These are phyloP conservation scores for Bostrychus sinensis DNA, from an alignment of 2,113 vertebrate species.

Conservation along the genomic window DNA sequence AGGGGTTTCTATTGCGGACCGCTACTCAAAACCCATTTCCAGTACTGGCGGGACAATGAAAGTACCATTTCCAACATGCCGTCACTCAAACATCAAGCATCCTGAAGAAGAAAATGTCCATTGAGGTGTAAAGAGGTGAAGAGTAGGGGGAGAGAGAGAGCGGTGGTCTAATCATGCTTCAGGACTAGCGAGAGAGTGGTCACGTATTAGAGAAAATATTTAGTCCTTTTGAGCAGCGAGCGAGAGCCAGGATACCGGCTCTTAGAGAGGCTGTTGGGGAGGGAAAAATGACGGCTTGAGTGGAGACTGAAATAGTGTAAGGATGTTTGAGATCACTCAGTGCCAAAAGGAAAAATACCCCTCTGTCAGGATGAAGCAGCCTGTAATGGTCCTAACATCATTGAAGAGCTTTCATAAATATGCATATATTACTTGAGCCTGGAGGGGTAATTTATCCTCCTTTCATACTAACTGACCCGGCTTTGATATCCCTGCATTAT, in stretches of 20 bases:
- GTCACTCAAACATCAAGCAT: constrained; percentile 71
- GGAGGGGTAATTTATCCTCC: constrained; percentile 65
- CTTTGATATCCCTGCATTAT: constrained; percentile 67
- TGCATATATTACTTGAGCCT: constrained; percentile 67
- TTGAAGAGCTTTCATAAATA: constrained; percentile 72
- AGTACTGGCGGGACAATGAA: constrained; percentile 68
- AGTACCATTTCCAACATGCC: constrained; percentile 64
- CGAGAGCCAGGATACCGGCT: constrained; percentile 82
- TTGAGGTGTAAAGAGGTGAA: constrained; percentile 57
- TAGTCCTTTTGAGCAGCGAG: constrained; percentile 86
- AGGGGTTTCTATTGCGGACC: constrained; percentile 61
- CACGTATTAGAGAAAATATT: constrained; percentile 77
- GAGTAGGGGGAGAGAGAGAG: constrained; percentile 35
- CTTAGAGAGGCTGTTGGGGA: constrained; percentile 78
- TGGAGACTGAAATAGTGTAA: constrained; percentile 70
- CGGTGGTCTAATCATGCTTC: constrained; percentile 79
- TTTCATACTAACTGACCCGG: constrained; percentile 64
- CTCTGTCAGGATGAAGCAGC: constrained; percentile 82
- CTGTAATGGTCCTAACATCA: constrained; percentile 69
- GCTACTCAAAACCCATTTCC: constrained; percentile 80
- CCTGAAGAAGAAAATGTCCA: constrained; percentile 74
- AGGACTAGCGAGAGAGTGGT: constrained; percentile 82
- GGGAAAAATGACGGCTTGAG: constrained; percentile 86
- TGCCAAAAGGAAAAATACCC: constrained; percentile 73
- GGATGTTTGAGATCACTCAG: constrained; percentile 60